Evolutionary conservation across 1,140 invertebrate genomes (phyloP), one percentile per base, ranked within the genome.

Genomic region (Microplitis mediator): DNA sequence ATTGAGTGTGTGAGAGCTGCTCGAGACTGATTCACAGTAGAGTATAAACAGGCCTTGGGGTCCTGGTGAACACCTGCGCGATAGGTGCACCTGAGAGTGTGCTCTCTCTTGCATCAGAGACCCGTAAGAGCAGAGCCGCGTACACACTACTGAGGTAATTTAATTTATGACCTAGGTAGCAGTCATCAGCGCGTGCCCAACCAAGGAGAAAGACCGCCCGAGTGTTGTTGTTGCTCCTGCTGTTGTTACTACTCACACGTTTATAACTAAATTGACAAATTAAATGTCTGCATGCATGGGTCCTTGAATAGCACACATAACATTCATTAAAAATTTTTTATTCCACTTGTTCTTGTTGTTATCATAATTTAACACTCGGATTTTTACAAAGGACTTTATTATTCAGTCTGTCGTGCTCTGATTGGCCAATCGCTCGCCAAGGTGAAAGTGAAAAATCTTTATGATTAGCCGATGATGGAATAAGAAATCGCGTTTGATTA

Each of bases 181-280:
- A 74, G 72, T 77, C 74, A 74, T 77, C 72, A 75, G 74, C 76
- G 72, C 76, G 76, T 77, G 76, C 76, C 76, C 72, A 76, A 71
- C 64, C 65, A 67, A 58, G 60, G 35, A 64, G 50, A 56, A 61
- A 69, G 32, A 76, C 63, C 65, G 68, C 56, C 60, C 45, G 56
- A 58, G 66, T 50, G 50, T 51, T 45, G 35, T 34, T 32, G 23
- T 58, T 63, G 63, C 60, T 13, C 14, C 39, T 31, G 23, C n/a
- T 62, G n/a, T 56, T 61, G 16, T 35, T 23, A 56, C 51, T 36
- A 4, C 34, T 36, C n/a, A 9, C 60, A 61, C 60, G 16, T 61
- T 61, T 61, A 61, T 61, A 61, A 32, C 60, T 9, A 61, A 61
- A 61, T 35, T 72, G 75, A 76, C 75, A 69, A 64, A 75, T 73